Evolutionary conservation across 2,797 vertebrate species (phyloP).

Genomic region (Limosa lapponica): DNA sequence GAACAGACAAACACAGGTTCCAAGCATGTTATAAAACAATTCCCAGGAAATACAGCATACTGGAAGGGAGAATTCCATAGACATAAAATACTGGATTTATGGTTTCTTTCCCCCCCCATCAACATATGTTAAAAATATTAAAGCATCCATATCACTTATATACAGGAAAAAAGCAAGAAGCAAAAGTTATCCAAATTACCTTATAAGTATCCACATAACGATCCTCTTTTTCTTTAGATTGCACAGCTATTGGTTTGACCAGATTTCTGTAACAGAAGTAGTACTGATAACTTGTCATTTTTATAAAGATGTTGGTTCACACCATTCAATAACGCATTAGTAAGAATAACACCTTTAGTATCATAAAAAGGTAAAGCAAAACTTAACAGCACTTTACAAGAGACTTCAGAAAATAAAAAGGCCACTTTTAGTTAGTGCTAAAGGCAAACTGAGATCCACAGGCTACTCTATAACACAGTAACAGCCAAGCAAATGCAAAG

Average conservation of each 20-base stretch:
- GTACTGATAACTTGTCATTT: not conserved
- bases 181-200: constrained; percentile 73
- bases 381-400: not conserved
- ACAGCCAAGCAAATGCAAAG: not conserved
- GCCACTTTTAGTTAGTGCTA: not conserved
- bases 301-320: not conserved
- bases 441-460: not conserved
- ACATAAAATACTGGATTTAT: not conserved
- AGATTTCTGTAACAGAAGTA: constrained; percentile 84
- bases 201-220: constrained; percentile 97
- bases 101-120: not conserved
- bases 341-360: not conserved
- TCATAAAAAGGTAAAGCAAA: not conserved
- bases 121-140: not conserved
- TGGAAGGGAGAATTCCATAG: not conserved
- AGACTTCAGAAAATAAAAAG: not conserved
- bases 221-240: constrained; percentile 98
- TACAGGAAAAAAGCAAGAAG: not conserved
- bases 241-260: constrained; percentile 95
- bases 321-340: not conserved
- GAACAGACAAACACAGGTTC: not conserved
- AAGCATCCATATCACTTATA: not conserved
- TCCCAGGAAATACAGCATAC: not conserved
- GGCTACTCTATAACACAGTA: not conserved
- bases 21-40: not conserved